Conservation (phyloP, 2,797 vertebrate species). For the Anguilla marmorata region DNA sequence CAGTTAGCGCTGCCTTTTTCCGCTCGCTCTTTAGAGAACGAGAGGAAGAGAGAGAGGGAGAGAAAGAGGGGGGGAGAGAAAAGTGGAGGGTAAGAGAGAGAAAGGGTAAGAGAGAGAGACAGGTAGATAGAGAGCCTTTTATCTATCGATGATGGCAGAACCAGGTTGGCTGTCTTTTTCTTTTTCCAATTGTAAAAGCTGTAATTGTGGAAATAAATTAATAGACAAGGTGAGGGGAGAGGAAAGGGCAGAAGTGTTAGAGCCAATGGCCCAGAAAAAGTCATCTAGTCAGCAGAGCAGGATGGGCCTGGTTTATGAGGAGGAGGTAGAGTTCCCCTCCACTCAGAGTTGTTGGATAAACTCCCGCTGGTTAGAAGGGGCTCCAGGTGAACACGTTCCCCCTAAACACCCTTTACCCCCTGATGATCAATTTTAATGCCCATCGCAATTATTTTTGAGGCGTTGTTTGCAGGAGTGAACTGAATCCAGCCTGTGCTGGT, state of each 20-base stretch:
- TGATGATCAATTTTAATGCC: background rate
- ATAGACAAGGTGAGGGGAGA: conserved; percentile 7
- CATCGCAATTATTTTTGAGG: background rate
- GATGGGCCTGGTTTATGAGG: background rate
- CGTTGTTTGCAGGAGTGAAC: background rate
- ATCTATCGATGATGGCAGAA: conserved; percentile 14
- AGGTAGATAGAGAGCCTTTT: background rate
- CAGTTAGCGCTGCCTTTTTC: background rate
- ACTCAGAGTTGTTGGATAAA: background rate
- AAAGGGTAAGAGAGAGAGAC: no score
- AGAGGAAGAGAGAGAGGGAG: background rate
- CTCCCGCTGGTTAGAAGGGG: conserved; percentile 6
- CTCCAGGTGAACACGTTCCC: conserved; percentile 15
- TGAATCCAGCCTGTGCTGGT: background rate
- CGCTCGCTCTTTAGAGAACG: background rate
- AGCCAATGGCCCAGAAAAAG: conserved; percentile 26
- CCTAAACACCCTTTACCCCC: conserved; percentile 22
- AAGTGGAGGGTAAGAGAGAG: background rate
- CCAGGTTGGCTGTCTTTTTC: background rate
- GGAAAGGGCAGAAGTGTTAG: conserved; percentile 29
- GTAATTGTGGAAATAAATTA: conserved; percentile 31
- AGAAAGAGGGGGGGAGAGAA: background rate
- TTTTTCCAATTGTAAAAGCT: conserved; percentile 32
- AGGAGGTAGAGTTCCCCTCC: background rate
- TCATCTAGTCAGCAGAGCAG: background rate